Evolutionary conservation across 2,888 invertebrate species (phyloP).

Genomic region (Neocrepidodera transversa): DNA sequence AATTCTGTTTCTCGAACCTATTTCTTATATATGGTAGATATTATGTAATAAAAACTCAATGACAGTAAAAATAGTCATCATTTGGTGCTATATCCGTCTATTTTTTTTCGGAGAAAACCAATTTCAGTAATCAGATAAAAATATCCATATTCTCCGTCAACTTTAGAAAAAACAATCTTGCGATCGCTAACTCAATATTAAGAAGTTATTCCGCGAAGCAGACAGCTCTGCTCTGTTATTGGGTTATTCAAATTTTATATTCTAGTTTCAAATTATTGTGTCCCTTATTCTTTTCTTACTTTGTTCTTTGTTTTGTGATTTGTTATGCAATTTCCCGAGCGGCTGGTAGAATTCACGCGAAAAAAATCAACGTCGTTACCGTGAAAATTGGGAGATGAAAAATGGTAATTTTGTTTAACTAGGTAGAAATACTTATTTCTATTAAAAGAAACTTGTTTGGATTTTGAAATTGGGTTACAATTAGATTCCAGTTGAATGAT

Average conservation of each 20-base stretch:
- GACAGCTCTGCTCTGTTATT: constrained; percentile 42
- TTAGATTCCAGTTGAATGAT: too few relatives aligned
- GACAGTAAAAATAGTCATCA: not conserved
- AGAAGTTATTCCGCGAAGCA: constrained; percentile 49
- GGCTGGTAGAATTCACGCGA: constrained; percentile 4
- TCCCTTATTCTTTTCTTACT: constrained; percentile 39
- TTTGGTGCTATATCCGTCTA: not conserved
- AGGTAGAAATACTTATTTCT: constrained; percentile 18
- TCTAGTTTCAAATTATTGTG: constrained; percentile 41
- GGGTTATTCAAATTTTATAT: constrained; percentile 50
- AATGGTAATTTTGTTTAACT: constrained; percentile 20
- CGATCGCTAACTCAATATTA: constrained; percentile 50
- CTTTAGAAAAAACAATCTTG: constrained; percentile 49
- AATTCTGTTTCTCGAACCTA: too few relatives aligned
- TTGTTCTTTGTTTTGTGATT: constrained; percentile 32
- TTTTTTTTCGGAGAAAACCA: constrained; percentile 13
- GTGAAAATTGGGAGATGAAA: constrained; percentile 22
- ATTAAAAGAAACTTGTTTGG: not conserved
- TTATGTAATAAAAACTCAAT: constrained; percentile 1
- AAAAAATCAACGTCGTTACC: constrained; percentile 17
- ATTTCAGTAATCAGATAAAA: constrained; percentile 32
- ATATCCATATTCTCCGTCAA: constrained; percentile 37
- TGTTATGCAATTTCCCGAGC: constrained; percentile 28
- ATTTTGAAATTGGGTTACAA: not conserved
- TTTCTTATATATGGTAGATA: too few relatives aligned